Conservation (phyloP, 2,113 vertebrate genomes). For the Gymnogyps californianus region DNA sequence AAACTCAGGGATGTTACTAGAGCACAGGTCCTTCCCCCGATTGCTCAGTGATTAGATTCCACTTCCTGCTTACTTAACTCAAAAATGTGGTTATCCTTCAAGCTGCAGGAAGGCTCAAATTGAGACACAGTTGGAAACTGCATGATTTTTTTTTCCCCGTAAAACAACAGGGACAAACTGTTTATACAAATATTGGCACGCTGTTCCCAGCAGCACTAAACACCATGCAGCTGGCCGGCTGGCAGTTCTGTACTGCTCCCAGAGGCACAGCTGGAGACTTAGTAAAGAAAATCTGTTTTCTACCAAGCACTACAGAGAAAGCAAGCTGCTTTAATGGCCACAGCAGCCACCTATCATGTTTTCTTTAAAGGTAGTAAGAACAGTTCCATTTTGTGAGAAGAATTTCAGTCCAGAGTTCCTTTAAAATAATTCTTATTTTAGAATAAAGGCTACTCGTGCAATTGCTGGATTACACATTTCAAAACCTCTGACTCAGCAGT, state of each 20-base stretch:
- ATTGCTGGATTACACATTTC: not conserved
- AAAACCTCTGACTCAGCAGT: not conserved
- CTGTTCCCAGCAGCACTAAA: not conserved
- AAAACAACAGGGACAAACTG: constrained; percentile 21
- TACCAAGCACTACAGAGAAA: not conserved
- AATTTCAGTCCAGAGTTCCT: not conserved
- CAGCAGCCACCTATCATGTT: not conserved
- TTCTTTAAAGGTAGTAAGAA: not conserved
- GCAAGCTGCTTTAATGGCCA: not conserved
- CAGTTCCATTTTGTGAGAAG: not conserved
- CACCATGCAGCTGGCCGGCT: not conserved
- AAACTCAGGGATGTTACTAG: not conserved
- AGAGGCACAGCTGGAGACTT: not conserved
- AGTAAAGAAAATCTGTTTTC: not conserved
- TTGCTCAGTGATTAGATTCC: not conserved
- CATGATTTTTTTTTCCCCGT: not conserved
- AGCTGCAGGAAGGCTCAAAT: constrained; percentile 42
- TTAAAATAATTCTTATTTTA: not conserved
- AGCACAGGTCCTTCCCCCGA: not conserved
- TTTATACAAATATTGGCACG: not conserved
- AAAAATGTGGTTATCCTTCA: constrained; percentile 19
- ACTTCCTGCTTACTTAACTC: constrained; percentile 22
- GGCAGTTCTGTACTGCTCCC: not conserved
- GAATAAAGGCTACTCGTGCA: not conserved
- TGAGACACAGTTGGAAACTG: not conserved